Evolutionary conservation across 2,888 invertebrate species (phyloP).

Genomic region (Capitulum mitella): DNA sequence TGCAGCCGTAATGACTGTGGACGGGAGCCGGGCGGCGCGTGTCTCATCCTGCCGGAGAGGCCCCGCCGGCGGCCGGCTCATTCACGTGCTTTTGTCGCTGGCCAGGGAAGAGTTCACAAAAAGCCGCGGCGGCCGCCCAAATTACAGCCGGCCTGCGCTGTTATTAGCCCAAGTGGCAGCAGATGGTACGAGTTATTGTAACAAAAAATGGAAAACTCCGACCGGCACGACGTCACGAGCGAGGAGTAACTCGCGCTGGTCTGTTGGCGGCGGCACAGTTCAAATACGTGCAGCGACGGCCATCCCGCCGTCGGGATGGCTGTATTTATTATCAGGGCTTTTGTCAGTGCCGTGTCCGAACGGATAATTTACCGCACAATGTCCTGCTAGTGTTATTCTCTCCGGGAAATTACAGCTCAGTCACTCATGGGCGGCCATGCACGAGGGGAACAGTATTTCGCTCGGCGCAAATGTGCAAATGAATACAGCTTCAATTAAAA

Average conservation of each 20-base stretch:
- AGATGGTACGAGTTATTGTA: constrained; percentile 11
- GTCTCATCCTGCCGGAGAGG: too few relatives aligned
- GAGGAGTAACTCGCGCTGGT: not conserved
- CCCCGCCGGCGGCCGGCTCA: too few relatives aligned
- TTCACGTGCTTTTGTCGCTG: not conserved
- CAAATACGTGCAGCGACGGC: not conserved
- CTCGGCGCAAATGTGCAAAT: not conserved
- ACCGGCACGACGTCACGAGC: not conserved
- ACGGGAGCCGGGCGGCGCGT: too few relatives aligned
- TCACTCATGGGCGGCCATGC: not conserved
- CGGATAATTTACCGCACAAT: not conserved
- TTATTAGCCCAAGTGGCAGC: not conserved
- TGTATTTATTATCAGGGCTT: not conserved
- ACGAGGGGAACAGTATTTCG: not conserved
- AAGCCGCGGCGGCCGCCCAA: not conserved
- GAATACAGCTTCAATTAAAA: not conserved
- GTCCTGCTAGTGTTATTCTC: not conserved
- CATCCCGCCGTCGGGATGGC: not conserved
- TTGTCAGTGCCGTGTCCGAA: not conserved
- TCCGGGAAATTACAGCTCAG: not conserved
- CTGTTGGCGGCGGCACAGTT: not conserved
- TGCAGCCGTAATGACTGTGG: too few relatives aligned
- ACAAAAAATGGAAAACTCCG: not conserved
- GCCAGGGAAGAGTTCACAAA: not conserved
- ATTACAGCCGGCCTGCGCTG: not conserved